Conservation (phyloP, 2,113 vertebrate species). For the Tonatia bakeri region DNA sequence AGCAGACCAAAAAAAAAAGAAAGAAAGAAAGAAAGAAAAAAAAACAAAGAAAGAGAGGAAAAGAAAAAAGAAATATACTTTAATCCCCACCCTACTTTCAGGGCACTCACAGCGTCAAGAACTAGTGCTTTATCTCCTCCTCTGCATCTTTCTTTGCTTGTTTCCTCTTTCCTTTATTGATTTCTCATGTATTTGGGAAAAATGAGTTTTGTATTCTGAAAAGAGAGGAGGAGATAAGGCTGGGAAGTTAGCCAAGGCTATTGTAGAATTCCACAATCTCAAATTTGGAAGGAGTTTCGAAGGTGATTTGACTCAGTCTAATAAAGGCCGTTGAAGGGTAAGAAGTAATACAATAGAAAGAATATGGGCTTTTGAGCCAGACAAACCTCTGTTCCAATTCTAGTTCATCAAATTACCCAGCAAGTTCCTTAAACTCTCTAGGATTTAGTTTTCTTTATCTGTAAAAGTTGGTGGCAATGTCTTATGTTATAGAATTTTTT, state of each 20-base stretch:
- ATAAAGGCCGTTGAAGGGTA: background rate
- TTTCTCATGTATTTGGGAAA: background rate
- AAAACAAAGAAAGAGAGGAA: no score
- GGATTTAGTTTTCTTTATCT: background rate
- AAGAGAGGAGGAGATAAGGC: background rate
- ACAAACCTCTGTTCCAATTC: background rate
- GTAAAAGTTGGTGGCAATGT: background rate
- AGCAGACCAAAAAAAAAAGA: background rate
- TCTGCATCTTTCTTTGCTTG: rapidly evolving
- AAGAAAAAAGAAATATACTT: background rate
- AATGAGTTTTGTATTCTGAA: background rate
- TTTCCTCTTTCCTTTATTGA: background rate
- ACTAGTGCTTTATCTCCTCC: background rate
- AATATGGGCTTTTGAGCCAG: background rate
- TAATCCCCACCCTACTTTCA: background rate
- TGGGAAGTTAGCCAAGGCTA: background rate
- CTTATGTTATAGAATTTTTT: background rate
- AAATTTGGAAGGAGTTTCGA: background rate
- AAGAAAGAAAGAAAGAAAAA: background rate
- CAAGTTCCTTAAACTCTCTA: background rate
- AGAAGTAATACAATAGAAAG: background rate
- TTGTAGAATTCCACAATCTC: background rate
- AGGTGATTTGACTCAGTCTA: background rate
- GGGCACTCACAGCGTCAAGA: background rate
- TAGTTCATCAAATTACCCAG: background rate